Base-by-base conservation (phyloP, 2,888 invertebrate species). In the Abrostola tripartita region DNA sequence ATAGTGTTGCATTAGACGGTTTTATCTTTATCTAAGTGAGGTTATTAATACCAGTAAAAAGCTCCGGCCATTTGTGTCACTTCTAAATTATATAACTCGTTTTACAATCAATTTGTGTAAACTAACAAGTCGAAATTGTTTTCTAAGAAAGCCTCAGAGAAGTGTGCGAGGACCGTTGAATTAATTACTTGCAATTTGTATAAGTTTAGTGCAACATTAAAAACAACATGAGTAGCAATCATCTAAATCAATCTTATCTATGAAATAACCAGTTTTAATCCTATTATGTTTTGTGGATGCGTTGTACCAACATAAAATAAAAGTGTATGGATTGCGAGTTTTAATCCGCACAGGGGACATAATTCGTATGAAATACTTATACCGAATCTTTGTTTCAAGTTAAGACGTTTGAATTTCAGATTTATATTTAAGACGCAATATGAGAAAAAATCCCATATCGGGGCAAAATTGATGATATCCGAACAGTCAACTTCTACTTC, bases 41-140 rank as follows among this genome's bases (percentile, higher is more conserved):
- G 68, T 68, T 65, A 74, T 74, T 74, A 65, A 76, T 76, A 62
- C 68, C 41, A 57, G 35, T 37, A 52, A 47, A 59, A 38, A 55
- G n/a, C 40, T 37, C 37, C 9, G 38, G 63, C 44, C 67, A 58
- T 67, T 58, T 37, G 52, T n/a, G 40, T 40, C 10, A 11, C 10
- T 11, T 14, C 37, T 24, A 24, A 53, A 51, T 51, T 35, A 41
- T 57, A 40, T 40, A 49, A 58, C 37, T 14, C 6, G 52, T 51
- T 57, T 71, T 57, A 55, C 51, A 68, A 59, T 53, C n/a, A 52
- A 55, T 54, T 58, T 36, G 44, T 11, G 7, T 40, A 42, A 40
- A 61, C 42, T 37, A 69, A 72, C 42, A 49, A 37, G 11, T 37
- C n/a, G 10, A 68, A 36, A 36, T 42, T 11, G 52, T 52, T 74